Conservation (phyloP, 2,113 vertebrate species). For the Harpagus bidentatus region DNA sequence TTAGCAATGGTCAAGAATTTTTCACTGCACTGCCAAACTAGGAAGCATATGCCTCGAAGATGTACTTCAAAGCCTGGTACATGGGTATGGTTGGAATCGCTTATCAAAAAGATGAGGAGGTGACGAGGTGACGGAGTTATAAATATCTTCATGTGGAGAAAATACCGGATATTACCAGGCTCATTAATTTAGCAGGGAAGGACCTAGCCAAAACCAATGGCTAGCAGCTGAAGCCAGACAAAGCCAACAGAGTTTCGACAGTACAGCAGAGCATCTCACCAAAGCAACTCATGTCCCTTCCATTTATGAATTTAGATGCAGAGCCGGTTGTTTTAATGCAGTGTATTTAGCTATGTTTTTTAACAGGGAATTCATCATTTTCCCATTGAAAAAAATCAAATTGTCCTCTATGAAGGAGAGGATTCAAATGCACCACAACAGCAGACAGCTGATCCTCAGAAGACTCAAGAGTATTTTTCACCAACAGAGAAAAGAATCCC, state of each 20-base stretch:
- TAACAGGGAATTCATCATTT: background rate
- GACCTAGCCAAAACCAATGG: background rate
- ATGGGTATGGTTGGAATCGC: background rate
- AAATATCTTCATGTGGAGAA: background rate
- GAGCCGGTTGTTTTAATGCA: background rate
- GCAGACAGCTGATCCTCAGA: background rate
- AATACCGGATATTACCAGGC: background rate
- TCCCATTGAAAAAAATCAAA: rapidly evolving
- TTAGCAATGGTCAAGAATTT: background rate
- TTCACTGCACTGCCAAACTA: background rate
- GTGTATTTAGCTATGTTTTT: background rate
- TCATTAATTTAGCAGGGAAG: background rate
- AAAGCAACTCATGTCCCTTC: background rate
- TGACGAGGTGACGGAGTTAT: background rate
- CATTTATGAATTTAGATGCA: background rate
- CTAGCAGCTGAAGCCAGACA: background rate
- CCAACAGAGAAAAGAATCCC: background rate
- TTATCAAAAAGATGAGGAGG: background rate
- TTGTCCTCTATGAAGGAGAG: background rate
- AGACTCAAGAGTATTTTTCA: background rate
- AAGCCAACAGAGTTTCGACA: background rate
- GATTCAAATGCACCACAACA: background rate
- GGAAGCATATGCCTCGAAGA: background rate
- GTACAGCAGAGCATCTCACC: background rate
- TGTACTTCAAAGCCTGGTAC: background rate